Evolutionary conservation across 23 tunicate genomes (phyloP), one percentile per base, ranked within the genome.

Genomic region (Botrylloides violaceus): DNA sequence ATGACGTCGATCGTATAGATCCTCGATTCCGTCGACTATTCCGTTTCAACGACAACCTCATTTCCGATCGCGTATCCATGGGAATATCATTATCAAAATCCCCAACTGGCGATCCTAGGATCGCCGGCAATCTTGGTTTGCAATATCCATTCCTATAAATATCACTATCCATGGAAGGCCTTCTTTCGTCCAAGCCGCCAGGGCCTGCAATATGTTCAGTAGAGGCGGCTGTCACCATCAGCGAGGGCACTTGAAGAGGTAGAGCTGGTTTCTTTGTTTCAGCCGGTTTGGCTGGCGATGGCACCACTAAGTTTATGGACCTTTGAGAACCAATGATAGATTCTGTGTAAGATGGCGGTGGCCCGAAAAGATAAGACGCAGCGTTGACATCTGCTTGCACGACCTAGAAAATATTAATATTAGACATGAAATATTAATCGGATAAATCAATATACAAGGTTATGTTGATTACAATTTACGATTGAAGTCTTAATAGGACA

Each of bases 191-290:
- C n/a, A n/a, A n/a, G n/a, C n/a, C n/a, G 18, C 18, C 30, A 55
- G 37, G 15, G 56, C 2, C 30, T 6, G 58, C 7, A 68, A 68
- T 38, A 56, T 68, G 74, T 26, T 68, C 74, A 9, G 74, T 32
- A 18, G 74, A 68, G 36, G 74, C 74, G 21, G 74, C 36, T 24
- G 74, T 68, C 12, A 68, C 32, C 19, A 68, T 19, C 25, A 68
- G 58, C 36, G 58, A 68, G 26, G 74, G 74, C 29, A 68, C 74
- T 68, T 38, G 56, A 1, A 68, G 74, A 36, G 74, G 74, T 37
- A 43, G 21, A 29, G 4, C 3, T 34, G 35, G 7, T 3, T 63
- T 33, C 4, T 31, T 63, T 19, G 18, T 9, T 3, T 28, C n/a
- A 9, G 53, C 12, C 53, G 53, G 53, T 43, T 9, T 9, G 9